These are phyloP conservation scores for Anableps anableps DNA, from an alignment of 2,797 vertebrate species.

Conservation along the genomic window DNA sequence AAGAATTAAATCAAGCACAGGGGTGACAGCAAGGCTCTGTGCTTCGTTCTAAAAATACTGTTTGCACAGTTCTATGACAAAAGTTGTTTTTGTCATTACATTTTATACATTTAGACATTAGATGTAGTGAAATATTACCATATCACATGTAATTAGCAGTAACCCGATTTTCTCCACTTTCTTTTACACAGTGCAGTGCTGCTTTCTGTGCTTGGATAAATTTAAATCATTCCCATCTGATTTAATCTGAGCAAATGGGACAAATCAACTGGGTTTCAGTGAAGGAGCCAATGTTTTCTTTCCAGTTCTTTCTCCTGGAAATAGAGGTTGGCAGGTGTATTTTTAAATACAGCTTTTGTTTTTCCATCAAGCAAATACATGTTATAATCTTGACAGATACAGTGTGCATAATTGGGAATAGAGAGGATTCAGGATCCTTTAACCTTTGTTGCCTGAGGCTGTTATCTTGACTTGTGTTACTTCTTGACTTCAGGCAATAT, in stretches of 20 bases:
- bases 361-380: slow-evolving; percentile 11
- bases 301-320: slow-evolving; percentile 9
- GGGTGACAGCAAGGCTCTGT: slow-evolving; percentile 54
- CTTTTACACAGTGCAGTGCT: background rate
- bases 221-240: slow-evolving; percentile 31
- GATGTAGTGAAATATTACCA: background rate
- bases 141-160: background rate
- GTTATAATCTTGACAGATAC: slow-evolving; percentile 10
- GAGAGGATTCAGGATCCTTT: slow-evolving; percentile 18
- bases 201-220: slow-evolving; percentile 25
- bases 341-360: slow-evolving; percentile 18
- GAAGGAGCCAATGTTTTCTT: slow-evolving; percentile 14
- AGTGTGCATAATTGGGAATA: background rate
- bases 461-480: background rate
- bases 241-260: slow-evolving; percentile 36
- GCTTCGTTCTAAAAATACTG: slow-evolving; percentile 58
- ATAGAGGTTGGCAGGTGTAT: slow-evolving; percentile 21
- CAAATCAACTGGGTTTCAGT: slow-evolving; percentile 39
- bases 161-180: slow-evolving; percentile 3
- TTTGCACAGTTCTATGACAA: slow-evolving; percentile 22
- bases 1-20: slow-evolving; percentile 64
- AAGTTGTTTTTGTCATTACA: slow-evolving; percentile 11
- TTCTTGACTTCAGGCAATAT: background rate
- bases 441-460: slow-evolving; percentile 6
- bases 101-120: slow-evolving; percentile 3